These are phyloP conservation scores for Platyura marginata DNA, from an alignment of 1,140 invertebrate genomes.

Conservation along the genomic window DNA sequence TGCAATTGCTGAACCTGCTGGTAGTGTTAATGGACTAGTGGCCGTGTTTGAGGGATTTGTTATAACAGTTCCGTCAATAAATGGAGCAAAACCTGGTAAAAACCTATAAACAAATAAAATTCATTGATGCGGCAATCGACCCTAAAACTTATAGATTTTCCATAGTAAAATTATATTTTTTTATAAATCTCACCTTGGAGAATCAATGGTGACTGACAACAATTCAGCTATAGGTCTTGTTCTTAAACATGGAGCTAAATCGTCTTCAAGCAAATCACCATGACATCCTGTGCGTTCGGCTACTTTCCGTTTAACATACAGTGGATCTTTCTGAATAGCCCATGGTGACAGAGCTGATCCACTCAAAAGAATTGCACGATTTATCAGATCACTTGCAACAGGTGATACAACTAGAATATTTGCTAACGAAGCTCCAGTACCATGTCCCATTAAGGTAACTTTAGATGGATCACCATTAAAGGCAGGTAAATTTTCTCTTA, in stretches of 20 bases:
- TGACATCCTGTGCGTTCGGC: conserved; percentile 60
- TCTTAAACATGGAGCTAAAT: conserved; percentile 66
- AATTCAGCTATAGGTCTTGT: conserved; percentile 50
- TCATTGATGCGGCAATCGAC: too few relatives aligned
- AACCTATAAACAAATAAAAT: conserved; percentile 34
- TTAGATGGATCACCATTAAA: conserved; percentile 80
- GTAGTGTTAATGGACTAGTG: conserved; percentile 14
- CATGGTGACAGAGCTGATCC: conserved; percentile 89
- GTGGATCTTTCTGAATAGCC: conserved; percentile 78
- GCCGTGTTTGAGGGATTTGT: conserved; percentile 29
- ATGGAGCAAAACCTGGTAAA: conserved; percentile 73
- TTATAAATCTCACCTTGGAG: conserved; percentile 45
- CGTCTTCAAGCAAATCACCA: conserved; percentile 54
- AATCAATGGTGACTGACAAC: conserved; percentile 48
- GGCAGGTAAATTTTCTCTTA: conserved; percentile 73
- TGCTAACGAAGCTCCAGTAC: conserved; percentile 75
- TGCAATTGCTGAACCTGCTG: conserved; percentile 23
- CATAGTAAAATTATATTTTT: too few relatives aligned
- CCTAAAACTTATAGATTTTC: too few relatives aligned
- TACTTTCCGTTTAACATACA: conserved; percentile 58
- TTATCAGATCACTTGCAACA: conserved; percentile 76
- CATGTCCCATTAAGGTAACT: conserved; percentile 33
- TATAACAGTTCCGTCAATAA: conserved; percentile 68
- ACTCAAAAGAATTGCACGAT: conserved; percentile 79
- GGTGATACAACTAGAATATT: conserved; percentile 90